Evolutionary conservation across 2,113 vertebrate species (phyloP).

Genomic region (Rissa tridactyla): DNA sequence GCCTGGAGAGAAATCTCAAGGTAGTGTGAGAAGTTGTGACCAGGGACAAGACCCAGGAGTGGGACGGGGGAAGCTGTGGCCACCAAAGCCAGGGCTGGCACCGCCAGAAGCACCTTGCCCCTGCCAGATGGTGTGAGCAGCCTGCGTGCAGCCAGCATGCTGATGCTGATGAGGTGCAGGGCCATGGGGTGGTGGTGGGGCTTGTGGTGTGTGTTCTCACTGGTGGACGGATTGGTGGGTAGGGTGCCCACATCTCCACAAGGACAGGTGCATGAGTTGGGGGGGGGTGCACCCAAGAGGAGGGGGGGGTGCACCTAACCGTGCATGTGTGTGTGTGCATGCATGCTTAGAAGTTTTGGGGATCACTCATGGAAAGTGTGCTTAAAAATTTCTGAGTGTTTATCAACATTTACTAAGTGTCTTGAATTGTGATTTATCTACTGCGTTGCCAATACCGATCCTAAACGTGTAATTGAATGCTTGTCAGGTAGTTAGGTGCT

Average conservation of each 20-base stretch:
- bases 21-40: not conserved
- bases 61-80: not conserved
- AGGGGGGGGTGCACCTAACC: fast-evolving
- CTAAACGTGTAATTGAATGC: not conserved
- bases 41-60: fast-evolving
- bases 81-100: not conserved
- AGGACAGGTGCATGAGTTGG: no score
- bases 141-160: not conserved
- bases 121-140: not conserved
- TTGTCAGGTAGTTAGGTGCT: not conserved
- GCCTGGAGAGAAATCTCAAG: not conserved
- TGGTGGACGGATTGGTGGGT: not conserved
- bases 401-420: not conserved
- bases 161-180: not conserved
- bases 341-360: not conserved
- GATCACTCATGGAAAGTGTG: not conserved
- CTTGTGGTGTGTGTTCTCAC: not conserved
- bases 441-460: fast-evolving
- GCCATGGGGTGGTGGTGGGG: fast-evolving
- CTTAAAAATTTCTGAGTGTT: not conserved
- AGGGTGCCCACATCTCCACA: not conserved
- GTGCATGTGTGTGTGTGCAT: no score
- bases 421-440: not conserved
- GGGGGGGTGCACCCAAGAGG: not conserved
- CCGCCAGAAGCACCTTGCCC: not conserved